Evolutionary conservation across 1,140 invertebrate genomes (phyloP).

Genomic region (Rhyzopertha dominica): DNA sequence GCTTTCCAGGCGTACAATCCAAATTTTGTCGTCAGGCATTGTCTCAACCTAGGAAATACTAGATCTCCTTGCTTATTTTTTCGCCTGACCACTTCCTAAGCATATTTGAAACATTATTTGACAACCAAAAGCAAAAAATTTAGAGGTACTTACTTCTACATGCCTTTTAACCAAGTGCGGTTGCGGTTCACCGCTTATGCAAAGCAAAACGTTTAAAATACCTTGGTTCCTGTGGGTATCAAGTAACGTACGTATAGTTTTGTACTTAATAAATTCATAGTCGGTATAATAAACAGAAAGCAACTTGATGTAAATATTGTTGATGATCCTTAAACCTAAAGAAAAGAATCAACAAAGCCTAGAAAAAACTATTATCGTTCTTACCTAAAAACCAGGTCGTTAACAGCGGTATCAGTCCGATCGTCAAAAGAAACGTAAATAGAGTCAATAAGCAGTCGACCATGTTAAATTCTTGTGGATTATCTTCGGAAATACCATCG

Average conservation of each 20-base stretch:
- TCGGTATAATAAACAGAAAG: too few species aligned
- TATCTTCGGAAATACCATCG: too few species aligned
- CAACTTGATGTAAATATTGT: too few species aligned
- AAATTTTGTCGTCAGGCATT: conserved; percentile 57
- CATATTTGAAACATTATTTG: conserved; percentile 5
- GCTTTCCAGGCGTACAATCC: conserved; percentile 63
- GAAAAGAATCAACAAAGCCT: too few species aligned
- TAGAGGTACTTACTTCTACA: conserved; percentile 32
- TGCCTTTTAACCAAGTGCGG: conserved; percentile 36
- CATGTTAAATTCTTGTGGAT: too few species aligned
- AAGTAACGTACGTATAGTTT: conserved; percentile 59
- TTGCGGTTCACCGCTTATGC: conserved; percentile 52
- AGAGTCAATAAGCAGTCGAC: too few species aligned
- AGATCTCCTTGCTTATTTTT: conserved; percentile 53
- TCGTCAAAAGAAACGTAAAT: too few species aligned
- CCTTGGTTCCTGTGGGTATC: conserved; percentile 66
- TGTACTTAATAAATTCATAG: conserved; percentile 60
- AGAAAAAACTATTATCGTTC: too few species aligned
- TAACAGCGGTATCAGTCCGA: too few species aligned
- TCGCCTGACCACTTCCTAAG: conserved; percentile 51
- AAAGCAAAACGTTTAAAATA: conserved; percentile 61
- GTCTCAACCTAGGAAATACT: conserved; percentile 56
- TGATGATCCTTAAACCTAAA: too few species aligned
- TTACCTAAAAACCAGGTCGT: too few species aligned
- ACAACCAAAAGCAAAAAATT: neutral